phyloP scores from a whole-genome alignment of 1,140 invertebrate species.

The Rhagoletis pomonella region DNA sequence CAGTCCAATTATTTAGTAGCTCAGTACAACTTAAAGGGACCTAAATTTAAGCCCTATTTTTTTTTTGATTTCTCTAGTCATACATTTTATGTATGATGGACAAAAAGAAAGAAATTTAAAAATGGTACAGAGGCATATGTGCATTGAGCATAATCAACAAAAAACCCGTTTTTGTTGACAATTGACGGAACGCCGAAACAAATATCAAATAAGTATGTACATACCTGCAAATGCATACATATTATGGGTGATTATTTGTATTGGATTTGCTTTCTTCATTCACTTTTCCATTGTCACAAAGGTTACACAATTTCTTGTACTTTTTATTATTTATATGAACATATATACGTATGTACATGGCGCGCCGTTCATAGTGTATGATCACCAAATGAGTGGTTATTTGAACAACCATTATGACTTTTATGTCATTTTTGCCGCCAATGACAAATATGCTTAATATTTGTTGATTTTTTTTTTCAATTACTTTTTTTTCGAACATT shows the following conservation, averaged over 20 bases:
- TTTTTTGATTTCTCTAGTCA: too few relatives aligned
- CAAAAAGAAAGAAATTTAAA: too few relatives aligned
- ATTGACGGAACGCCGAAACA: not conserved
- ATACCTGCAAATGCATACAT: too few relatives aligned
- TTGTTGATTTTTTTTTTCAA: slow-evolving; percentile 1
- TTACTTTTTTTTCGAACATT: not conserved
- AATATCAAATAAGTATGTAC: not conserved
- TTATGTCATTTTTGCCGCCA: slow-evolving; percentile 22
- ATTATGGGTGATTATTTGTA: too few relatives aligned
- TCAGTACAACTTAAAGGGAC: too few relatives aligned
- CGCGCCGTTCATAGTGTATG: not conserved
- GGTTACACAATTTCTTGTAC: slow-evolving; percentile 15
- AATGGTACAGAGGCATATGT: not conserved
- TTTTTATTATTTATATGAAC: not conserved
- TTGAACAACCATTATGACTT: slow-evolving; percentile 30
- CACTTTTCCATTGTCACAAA: not conserved
- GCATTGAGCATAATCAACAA: not conserved
- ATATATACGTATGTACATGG: not conserved
- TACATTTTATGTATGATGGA: too few relatives aligned
- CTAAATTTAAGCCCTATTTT: too few relatives aligned
- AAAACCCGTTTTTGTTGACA: not conserved
- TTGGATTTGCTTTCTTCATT: not conserved
- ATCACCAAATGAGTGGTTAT: not conserved
- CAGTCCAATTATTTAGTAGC: too few relatives aligned
- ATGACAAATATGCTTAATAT: not conserved